Evolutionary conservation across 64 coral and sea anemone genomes (phyloP), one percentile per base, ranked within the genome.

Genomic region (Montipora efflorescens): DNA sequence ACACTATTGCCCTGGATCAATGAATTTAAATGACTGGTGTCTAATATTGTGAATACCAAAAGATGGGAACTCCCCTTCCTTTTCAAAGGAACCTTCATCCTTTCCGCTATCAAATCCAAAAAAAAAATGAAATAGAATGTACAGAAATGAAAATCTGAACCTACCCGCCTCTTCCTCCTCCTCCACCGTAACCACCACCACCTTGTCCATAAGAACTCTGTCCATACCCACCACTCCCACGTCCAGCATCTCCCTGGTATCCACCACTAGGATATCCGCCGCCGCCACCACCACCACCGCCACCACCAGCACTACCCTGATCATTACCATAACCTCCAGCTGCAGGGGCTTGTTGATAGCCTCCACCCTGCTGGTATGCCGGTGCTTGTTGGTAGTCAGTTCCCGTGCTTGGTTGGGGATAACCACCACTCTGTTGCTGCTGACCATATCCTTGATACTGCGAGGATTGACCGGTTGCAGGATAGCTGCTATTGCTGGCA

Each of bases 151-250:
- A 79, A 93, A 76, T 49, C 19, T 4, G 43, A 82, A 88, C 95
- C 90, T 94, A 96, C 95, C 95, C 95, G 93, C 95, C 91, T 47
- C 93, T 84, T 75, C 95, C 95, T 74, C 95, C 92, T 48, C 82
- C 92, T 48, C 82, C 73, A 43, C 70, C 68, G 14, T 75, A 25
- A 7, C 88, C 87, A 10, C 87, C 79, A 3, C 92, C 69, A 16
- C 93, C 83, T 20, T 86, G 82, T 18, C 82, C 82, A 86, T 86
- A 86, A 86, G 82, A 86, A 73, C 77, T 86, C 61, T 95, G 93
- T 48, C 89, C 76, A 11, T 71, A 78, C 45, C 88, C 88, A 67
- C 88, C 64, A 52, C 83, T 74, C 1, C 79, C 23, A 62, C 87
- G 61, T 10, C 91, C 81, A 55, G 74, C 14, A 5, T 87, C 49